Base-by-base conservation (phyloP, 2,797 vertebrate genomes). In the Jordanella pulchra region DNA sequence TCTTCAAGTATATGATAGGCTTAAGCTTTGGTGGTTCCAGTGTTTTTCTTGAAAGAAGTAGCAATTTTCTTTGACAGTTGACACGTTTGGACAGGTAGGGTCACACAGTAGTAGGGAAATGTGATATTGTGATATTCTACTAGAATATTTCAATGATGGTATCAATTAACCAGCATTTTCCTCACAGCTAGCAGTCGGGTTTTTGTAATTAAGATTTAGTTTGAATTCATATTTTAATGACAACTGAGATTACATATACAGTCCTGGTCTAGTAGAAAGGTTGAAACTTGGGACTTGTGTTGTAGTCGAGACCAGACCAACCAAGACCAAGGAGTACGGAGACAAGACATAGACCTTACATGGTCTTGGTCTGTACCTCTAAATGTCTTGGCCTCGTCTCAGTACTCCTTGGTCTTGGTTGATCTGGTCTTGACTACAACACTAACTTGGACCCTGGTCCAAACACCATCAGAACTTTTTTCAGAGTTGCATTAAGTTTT, bases 1-100 rank as follows among this genome's bases (percentile, higher is more conserved):
- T 58, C 30, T 58, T 58, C 56, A 58, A 11, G 28, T 32, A n/a
- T 21, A 58, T 58, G 28, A 32, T 58, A 58, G 55, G 55, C 55
- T 58, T 58, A 21, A 58, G 30, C 56, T 58, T 58, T 35, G 30
- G 56, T 32, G 53, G n/a, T 54, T 54, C n/a, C 3, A 13, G 28
- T 18, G 28, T 58, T 3, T 17, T 58, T 32, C 7, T 21, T 35
- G 28, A 35, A 32, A 58, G 30, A 18, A 21, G 17, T 35, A 35
- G 18, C 7, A 21, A 58, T 32, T 58, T 32, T 58, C 7, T 28
- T 35, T 35, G 1, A 35, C 10, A 17, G 25, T 11, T 11, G 51
- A 53, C 23, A 25, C 10, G 10, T 53, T n/a, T 53, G 23, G 11
- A 23, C 23, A 53, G n/a, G n/a, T 53, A 53, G n/a, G 7, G 18